Base-by-base conservation (phyloP, 1,140 invertebrate genomes). In the Hylyphantes graminicola region DNA sequence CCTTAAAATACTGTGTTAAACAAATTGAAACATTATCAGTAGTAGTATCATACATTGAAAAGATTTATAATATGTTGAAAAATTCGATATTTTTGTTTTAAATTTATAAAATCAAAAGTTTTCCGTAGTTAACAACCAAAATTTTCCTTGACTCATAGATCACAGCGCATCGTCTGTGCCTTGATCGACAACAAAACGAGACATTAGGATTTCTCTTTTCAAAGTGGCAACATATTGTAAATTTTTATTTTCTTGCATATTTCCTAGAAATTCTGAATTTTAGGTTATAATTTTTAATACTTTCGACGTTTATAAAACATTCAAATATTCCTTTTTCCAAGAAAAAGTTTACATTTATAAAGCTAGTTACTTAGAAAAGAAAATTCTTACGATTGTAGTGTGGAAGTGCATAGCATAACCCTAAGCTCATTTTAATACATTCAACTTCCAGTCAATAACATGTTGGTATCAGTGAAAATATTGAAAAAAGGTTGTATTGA, bases 391-490 rank as follows among this genome's bases (percentile, higher is more conserved):
- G 35, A 10, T 59, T 35, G 5, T 35, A 35, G 35, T 35, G 35
- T n/a, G 0, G 13, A 78, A 65, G 12, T 2, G 10, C 53, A 53
- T 17, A 78, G 50, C 17, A 67, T 78, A 78, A 65, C 61, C 76
- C 76, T 78, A 78, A 78, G 48, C 21, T 76, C 48, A 63, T 76
- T n/a, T 53, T n/a, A 70, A 12, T 21, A 13, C 64, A 65, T 65
- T 13, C n/a, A 54, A n/a, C 10, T 54, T 65, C 48, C 51, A 65
- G 51, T 7, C 59, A 80, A 80, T 12, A 80, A 35, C 35, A 35
- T 80, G 77, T 80, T 68, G 77, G 59, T 80, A 67, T 80, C 77
- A 8, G 77, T 80, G 17, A 80, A 80, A 80, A 80, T 80, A 57
- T 51, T 80, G 17, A 80, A 80, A 80, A 67, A 67, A 54, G 65